Evolutionary conservation across 2,888 invertebrate species (phyloP).

Genomic region (Sussaba pulchella): DNA sequence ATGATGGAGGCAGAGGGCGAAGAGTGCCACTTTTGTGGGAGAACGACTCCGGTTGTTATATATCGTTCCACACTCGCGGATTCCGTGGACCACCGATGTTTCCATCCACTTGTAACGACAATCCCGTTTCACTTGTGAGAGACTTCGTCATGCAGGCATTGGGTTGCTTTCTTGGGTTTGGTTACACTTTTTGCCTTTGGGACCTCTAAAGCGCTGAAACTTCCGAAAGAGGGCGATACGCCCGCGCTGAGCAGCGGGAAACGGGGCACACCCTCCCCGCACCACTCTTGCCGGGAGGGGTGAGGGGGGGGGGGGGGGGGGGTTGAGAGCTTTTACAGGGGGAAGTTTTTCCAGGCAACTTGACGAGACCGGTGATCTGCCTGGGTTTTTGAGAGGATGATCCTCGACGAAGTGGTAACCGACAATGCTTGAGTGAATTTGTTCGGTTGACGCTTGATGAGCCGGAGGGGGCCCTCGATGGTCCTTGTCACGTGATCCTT

Average conservation of each 20-base stretch:
- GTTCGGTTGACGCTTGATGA: slow-evolving; percentile 30
- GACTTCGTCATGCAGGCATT: slow-evolving; percentile 52
- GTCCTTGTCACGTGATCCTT: too few relatives aligned
- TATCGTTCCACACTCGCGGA: slow-evolving; percentile 4
- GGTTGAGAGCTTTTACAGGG: slow-evolving; percentile 35
- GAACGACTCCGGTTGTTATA: slow-evolving; percentile 9
- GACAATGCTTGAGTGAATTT: slow-evolving; percentile 38
- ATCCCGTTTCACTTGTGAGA: slow-evolving; percentile 63
- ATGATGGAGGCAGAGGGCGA: slow-evolving; percentile 52
- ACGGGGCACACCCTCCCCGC: too few relatives aligned
- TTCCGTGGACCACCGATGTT: slow-evolving; percentile 38
- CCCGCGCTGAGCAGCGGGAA: too few relatives aligned
- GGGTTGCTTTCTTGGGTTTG: slow-evolving; percentile 26
- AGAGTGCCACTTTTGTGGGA: slow-evolving; percentile 59
- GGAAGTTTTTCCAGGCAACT: slow-evolving; percentile 41
- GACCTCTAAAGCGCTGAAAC: slow-evolving; percentile 17
- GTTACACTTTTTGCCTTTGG: slow-evolving; percentile 9
- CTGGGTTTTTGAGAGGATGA: slow-evolving; percentile 15
- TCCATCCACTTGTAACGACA: slow-evolving; percentile 36
- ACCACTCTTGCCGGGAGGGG: too few relatives aligned
- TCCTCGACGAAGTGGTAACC: slow-evolving; percentile 47
- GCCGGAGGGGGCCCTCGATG: neutral
- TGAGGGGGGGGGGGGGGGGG: too few relatives aligned
- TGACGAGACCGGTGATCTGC: neutral
- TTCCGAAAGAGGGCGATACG: slow-evolving; percentile 20